Base-by-base conservation (phyloP, 2,888 invertebrate species). In the Cyrtodaria siliqua region DNA sequence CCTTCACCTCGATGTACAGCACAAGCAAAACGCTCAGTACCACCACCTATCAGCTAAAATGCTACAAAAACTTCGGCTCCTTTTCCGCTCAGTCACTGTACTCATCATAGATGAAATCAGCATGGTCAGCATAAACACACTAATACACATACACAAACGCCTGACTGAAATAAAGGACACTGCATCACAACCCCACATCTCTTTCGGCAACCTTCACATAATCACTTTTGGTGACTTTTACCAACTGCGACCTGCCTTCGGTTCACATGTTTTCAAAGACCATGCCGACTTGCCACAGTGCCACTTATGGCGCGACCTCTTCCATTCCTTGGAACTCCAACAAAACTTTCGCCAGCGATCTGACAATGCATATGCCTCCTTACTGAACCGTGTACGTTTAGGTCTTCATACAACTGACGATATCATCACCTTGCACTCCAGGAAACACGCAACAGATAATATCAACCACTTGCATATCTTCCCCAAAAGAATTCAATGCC, bases 141-240 rank as follows among this genome's bases (percentile, higher is more conserved):
- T 56, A 2, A 18, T 56, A 2, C 56, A 56, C 23, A 56, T 33
- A 16, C 56, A 56, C 6, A n/a, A 8, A n/a, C 3, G 56, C 6
- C 20, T 56, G 9, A 38, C 33, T 20, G 38, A 56, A 38, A 56
- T 56, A 79, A 76, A 23, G 62, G n/a, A 81, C 71, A 85, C 23
- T 77, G 20, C n/a, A n/a, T n/a, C n/a, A 9, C 4, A 44, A 9
- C 9, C n/a, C 6, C 3, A 44, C 16, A 20, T 6, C 4, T 44
- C 6, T 4, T 44, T 44, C 20, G 44, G 44, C 6, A 44, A 44
- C 16, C 4, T 44, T 16, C 4, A 44, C 16, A 16, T 44, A 16
- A 6, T 44, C 3, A 20, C 20, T 9, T 44, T 44, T 20, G 44
- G 44, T 6, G 44, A 44, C n/a, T 44, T 44, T 4, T 44, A 44